Percentiles rank a stretch among this genome's conserved stretches.
These are phyloP conservation scores for Orthosia incerta DNA, from an alignment of 2,888 invertebrate species.

Conservation along the genomic window DNA sequence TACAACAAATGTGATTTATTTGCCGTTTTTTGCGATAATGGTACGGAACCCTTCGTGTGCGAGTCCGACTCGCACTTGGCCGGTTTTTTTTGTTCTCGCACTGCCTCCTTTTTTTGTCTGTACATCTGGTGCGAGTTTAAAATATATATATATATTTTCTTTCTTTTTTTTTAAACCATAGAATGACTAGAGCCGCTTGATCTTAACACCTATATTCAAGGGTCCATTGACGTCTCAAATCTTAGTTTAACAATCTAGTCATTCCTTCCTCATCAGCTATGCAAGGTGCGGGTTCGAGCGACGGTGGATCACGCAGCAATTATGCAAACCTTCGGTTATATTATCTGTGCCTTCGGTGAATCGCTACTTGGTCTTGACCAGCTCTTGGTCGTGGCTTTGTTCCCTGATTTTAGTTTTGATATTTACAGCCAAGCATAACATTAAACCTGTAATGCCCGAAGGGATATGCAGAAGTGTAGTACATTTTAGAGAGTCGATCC, in stretches of 20 bases:
- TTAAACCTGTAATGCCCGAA: background rate
- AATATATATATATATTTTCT: background rate
- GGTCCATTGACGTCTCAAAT: too few species aligned
- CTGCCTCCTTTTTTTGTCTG: too few species aligned
- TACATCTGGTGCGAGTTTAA: too few species aligned
- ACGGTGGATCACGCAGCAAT: conserved; percentile 40
- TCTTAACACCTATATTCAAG: background rate
- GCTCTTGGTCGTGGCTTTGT: background rate
- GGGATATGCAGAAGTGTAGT: background rate
- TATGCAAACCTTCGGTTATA: conserved; percentile 27
- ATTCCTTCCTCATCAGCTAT: conserved; percentile 38
- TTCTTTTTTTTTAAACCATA: too few species aligned
- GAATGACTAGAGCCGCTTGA: too few species aligned
- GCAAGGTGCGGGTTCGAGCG: conserved; percentile 23
- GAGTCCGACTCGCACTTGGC: too few species aligned
- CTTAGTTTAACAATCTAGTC: background rate
- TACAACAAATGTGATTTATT: too few species aligned
- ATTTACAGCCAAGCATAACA: background rate
- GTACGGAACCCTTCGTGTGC: too few species aligned
- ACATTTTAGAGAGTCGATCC: too few species aligned
- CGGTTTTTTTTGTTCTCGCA: too few species aligned
- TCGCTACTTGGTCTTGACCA: conserved; percentile 17
- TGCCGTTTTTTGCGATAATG: too few species aligned
- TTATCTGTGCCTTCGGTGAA: conserved; percentile 16
- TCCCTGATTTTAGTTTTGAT: conserved; percentile 1